Evolutionary conservation across 1,140 invertebrate genomes (phyloP).

Genomic region (Trichomalopsis sarcophagae): DNA sequence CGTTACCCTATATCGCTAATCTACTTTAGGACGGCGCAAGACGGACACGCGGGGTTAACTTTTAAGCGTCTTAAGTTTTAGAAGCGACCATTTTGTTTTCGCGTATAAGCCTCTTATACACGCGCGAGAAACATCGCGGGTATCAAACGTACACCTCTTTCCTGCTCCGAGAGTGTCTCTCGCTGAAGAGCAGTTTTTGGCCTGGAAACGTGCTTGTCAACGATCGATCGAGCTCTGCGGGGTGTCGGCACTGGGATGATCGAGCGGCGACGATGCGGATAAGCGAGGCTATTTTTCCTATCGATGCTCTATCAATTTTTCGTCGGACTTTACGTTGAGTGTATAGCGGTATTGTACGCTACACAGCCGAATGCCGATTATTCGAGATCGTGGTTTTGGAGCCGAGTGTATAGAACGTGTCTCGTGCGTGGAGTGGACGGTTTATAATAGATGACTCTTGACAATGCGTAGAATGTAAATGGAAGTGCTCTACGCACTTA

Average conservation of each 20-base stretch:
- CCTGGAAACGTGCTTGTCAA: neutral
- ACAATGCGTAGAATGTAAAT: constrained; percentile 8
- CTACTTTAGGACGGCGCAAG: constrained; percentile 62
- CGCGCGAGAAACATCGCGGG: constrained; percentile 56
- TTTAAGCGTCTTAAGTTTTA: constrained; percentile 72
- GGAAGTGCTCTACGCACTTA: neutral
- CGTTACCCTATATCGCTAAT: constrained; percentile 73
- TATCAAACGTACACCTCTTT: constrained; percentile 57
- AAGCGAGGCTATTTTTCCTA: neutral
- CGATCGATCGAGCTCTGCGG: constrained; percentile 28
- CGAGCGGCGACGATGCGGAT: neutral
- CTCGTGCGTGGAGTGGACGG: neutral
- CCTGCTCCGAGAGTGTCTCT: neutral
- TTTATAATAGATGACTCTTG: constrained; percentile 11
- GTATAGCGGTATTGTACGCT: constrained; percentile 17
- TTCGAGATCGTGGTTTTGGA: neutral
- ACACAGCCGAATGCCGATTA: neutral
- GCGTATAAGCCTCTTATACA: constrained; percentile 66
- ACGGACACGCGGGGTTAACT: constrained; percentile 62
- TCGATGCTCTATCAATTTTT: constrained; percentile 19
- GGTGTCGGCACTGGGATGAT: constrained; percentile 6
- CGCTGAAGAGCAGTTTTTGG: neutral
- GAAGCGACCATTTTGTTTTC: constrained; percentile 65
- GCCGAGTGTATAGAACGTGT: too few relatives aligned
- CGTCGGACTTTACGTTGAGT: neutral